Percentiles rank a stretch among this genome's conserved stretches.
Conservation (phyloP, 2,797 vertebrate genomes). For the Nasua narica region DNA sequence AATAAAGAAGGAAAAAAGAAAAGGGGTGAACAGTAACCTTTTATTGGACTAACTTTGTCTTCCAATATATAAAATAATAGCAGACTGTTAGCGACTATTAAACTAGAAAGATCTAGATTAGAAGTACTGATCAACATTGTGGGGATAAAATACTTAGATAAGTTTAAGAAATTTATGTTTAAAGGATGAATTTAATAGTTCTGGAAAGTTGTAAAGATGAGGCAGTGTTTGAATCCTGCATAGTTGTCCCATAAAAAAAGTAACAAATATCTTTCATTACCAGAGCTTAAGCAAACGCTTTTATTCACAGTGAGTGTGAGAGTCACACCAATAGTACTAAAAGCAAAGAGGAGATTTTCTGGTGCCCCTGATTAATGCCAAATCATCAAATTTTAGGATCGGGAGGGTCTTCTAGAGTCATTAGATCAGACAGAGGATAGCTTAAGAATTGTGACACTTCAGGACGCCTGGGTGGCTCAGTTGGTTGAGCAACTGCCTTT, state of each 20-base stretch:
- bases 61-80: not conserved
- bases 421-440: not conserved
- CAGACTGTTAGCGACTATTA: not conserved
- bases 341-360: not conserved
- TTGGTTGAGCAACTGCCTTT: no score
- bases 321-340: not conserved
- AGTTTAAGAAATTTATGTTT: not conserved
- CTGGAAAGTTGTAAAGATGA: not conserved
- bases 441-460: not conserved
- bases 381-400: not conserved
- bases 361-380: not conserved
- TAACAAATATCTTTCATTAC: not conserved
- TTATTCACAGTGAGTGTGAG: not conserved
- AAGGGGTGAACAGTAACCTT: not conserved
- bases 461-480: no score
- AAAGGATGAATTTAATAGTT: not conserved
- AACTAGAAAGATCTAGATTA: not conserved
- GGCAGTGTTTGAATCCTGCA: not conserved
- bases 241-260: not conserved
- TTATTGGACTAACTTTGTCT: not conserved
- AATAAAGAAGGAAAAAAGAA: not conserved
- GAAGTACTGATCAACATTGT: not conserved
- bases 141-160: not conserved
- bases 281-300: not conserved
- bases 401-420: not conserved